A percentile compares a stretch with the other conserved stretches of the same genome.
Conservation (phyloP, 1,140 invertebrate species). For the Popillia japonica region DNA sequence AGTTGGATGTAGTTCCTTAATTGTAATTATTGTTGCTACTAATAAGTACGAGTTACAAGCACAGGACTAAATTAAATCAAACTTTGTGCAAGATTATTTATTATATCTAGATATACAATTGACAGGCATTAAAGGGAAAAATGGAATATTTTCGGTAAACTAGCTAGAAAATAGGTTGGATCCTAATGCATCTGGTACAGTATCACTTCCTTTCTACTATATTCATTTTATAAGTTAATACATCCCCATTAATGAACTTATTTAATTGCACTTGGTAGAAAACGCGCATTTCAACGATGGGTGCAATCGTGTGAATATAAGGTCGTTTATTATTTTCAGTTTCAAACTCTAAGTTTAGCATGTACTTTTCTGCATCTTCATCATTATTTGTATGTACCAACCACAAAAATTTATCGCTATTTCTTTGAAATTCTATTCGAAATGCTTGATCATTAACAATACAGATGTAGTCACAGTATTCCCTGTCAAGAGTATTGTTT, state of each 20-base stretch:
- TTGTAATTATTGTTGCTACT: background rate
- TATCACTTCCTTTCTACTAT: background rate
- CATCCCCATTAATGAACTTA: background rate
- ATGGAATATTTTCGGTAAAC: too few relatives aligned
- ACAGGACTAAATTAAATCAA: too few relatives aligned
- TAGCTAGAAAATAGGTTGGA: too few relatives aligned
- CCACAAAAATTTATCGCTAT: background rate
- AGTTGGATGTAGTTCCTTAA: constrained; percentile 1
- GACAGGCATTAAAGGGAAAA: too few relatives aligned
- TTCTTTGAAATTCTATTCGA: background rate
- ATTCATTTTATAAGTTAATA: background rate
- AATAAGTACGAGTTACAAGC: too few relatives aligned
- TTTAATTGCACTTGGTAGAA: background rate
- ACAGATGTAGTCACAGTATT: background rate
- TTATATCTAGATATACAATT: too few relatives aligned
- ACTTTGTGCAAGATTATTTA: too few relatives aligned
- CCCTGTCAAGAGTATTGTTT: background rate
- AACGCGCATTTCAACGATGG: background rate
- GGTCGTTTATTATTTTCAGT: background rate
- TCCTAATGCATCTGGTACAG: too few relatives aligned
- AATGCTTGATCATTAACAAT: background rate
- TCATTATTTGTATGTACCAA: background rate
- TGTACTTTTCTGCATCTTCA: background rate
- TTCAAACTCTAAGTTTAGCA: background rate
- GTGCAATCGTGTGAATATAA: background rate